Conservation (phyloP, 2,797 vertebrate genomes). For the Scolopax rusticola region DNA sequence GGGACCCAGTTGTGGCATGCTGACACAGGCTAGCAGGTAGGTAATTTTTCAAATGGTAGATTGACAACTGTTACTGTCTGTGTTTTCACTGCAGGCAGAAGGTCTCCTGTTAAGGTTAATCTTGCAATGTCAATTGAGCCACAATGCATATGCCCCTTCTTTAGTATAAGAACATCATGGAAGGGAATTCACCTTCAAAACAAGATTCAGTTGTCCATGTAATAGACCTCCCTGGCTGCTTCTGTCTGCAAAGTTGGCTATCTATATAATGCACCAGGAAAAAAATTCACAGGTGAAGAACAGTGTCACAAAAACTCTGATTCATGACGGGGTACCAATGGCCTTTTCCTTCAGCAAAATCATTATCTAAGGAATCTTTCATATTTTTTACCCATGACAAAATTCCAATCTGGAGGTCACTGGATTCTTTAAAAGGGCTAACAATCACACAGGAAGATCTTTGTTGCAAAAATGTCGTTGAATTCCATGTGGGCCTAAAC, state of each 20-base stretch:
- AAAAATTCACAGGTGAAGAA: not conserved
- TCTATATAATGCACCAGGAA: not conserved
- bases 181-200: not conserved
- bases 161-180: not conserved
- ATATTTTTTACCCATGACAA: not conserved
- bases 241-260: not conserved
- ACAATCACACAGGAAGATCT: not conserved
- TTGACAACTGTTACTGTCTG: not conserved
- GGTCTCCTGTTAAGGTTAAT: not conserved
- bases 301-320: not conserved
- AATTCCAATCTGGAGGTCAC: not conserved
- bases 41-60: not conserved
- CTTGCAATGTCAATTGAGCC: not conserved
- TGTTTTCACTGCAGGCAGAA: not conserved
- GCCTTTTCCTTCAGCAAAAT: not conserved
- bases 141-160: not conserved
- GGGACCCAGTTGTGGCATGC: not conserved
- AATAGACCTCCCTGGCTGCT: not conserved
- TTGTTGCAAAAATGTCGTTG: not conserved
- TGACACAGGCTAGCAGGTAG: not conserved
- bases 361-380: not conserved
- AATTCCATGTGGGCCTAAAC: not conserved
- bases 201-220: not conserved
- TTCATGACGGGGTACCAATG: fast-evolving
- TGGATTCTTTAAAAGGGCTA: not conserved